Evolutionary conservation across 2,888 invertebrate genomes (phyloP).

Genomic region (Xylocampa areola): DNA sequence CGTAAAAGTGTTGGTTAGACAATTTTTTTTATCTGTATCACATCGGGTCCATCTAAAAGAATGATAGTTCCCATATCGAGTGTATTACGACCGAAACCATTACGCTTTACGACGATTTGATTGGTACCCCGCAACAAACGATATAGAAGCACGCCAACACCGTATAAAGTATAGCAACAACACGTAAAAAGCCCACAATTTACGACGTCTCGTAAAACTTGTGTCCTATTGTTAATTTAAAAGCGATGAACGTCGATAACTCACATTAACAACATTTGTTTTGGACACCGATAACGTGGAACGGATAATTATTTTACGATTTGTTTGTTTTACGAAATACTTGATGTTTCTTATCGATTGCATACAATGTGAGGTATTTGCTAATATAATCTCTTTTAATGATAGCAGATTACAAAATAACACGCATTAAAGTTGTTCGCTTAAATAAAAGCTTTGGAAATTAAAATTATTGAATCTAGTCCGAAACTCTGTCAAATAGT

Average conservation of each 20-base stretch:
- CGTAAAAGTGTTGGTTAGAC: slow-evolving; percentile 27
- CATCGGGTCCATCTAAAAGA: slow-evolving; percentile 75
- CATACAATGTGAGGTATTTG: slow-evolving; percentile 33
- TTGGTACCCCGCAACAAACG: slow-evolving; percentile 84
- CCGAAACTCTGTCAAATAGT: too few species aligned
- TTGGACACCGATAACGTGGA: slow-evolving; percentile 60
- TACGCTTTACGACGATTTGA: slow-evolving; percentile 86
- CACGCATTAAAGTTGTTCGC: slow-evolving; percentile 9
- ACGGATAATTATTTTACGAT: slow-evolving; percentile 59
- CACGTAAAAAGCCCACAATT: slow-evolving; percentile 80
- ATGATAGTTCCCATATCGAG: slow-evolving; percentile 86
- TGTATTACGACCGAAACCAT: slow-evolving; percentile 82
- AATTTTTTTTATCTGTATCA: slow-evolving; percentile 63
- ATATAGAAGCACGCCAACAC: slow-evolving; percentile 80
- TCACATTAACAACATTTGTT: slow-evolving; percentile 70
- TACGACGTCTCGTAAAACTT: slow-evolving; percentile 80
- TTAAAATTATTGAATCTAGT: background rate
- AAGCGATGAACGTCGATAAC: slow-evolving; percentile 76
- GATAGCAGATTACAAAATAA: slow-evolving; percentile 34
- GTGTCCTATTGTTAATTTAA: slow-evolving; percentile 80
- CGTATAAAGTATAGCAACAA: slow-evolving; percentile 59
- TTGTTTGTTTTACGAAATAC: slow-evolving; percentile 52
- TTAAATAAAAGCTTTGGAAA: background rate
- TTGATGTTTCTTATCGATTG: slow-evolving; percentile 53
- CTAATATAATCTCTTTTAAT: slow-evolving; percentile 20